phyloP scores from a whole-genome alignment of 2,888 invertebrate genomes.

The Cerceris rybyensis region DNA sequence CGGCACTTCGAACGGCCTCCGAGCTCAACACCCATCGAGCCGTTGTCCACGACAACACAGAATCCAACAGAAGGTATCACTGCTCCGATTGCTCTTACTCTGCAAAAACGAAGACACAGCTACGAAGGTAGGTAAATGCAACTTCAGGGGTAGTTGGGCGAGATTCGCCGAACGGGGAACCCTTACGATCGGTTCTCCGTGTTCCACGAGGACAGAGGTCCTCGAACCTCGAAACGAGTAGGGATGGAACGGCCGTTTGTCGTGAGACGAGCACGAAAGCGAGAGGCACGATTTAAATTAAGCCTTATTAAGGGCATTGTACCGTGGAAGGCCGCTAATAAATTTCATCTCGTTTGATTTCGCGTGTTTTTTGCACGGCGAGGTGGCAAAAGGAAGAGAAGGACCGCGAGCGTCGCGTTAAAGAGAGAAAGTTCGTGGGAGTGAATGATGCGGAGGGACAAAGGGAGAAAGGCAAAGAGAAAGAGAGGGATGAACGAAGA shows the following conservation, averaged over 20 bases:
- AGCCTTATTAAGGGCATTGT: constrained; percentile 61
- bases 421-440: constrained; percentile 5
- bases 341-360: constrained; percentile 59
- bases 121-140: constrained; percentile 83
- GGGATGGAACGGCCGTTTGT: constrained; percentile 35
- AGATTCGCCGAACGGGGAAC: neutral
- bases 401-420: constrained; percentile 7
- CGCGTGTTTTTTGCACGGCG: neutral
- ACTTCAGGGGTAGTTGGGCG: neutral
- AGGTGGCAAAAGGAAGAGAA: constrained; percentile 15
- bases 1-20: constrained; percentile 83
- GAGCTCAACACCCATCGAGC: constrained; percentile 84
- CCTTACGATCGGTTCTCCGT: neutral
- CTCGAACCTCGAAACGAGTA: constrained; percentile 16
- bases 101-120: constrained; percentile 79
- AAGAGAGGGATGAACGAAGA: neutral
- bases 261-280: constrained; percentile 21
- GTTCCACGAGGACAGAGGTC: constrained; percentile 8
- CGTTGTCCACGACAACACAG: constrained; percentile 83
- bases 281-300: constrained; percentile 52
- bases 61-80: constrained; percentile 83
- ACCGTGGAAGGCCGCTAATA: constrained; percentile 47
- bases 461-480: neutral
- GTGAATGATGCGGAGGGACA: neutral
- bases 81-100: constrained; percentile 84